Evolutionary conservation across 2,888 invertebrate species (phyloP).

Genomic region (Loripinus fragilis): DNA sequence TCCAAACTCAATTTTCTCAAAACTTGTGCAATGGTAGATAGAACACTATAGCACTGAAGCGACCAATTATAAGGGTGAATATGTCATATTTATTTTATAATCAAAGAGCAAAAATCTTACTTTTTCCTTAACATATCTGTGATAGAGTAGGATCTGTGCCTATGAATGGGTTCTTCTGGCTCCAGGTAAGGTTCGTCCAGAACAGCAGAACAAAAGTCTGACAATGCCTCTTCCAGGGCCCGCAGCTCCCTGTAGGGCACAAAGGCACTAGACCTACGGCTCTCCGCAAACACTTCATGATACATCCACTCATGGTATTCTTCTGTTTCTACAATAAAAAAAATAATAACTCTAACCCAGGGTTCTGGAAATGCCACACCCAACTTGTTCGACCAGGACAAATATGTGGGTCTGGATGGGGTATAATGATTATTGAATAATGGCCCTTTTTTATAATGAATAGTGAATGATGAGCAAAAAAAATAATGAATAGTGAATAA

Average conservation of each 20-base stretch:
- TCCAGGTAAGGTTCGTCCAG: constrained; percentile 60
- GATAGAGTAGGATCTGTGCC: constrained; percentile 53
- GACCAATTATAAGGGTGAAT: too few species aligned
- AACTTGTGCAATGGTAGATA: too few species aligned
- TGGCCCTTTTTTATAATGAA: too few species aligned
- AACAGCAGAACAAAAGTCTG: constrained; percentile 67
- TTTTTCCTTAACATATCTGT: constrained; percentile 61
- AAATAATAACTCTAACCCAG: neutral
- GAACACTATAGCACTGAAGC: too few species aligned
- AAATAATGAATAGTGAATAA: too few species aligned
- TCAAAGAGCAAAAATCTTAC: constrained; percentile 52
- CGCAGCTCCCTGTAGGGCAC: constrained; percentile 69
- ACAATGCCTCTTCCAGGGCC: constrained; percentile 64
- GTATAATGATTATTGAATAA: too few species aligned
- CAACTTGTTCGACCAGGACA: too few species aligned
- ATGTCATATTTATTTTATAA: too few species aligned
- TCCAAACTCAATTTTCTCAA: too few species aligned
- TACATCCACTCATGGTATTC: constrained; percentile 74
- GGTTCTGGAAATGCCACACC: too few species aligned
- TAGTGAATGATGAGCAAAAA: too few species aligned
- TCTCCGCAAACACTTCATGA: constrained; percentile 75
- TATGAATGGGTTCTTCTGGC: constrained; percentile 48
- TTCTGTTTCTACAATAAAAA: constrained; percentile 61
- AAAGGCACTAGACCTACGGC: constrained; percentile 63
- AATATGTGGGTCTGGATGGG: too few species aligned